phyloP scores from a whole-genome alignment of 2,888 invertebrate genomes.

The Cosmorhoe ocellata region DNA sequence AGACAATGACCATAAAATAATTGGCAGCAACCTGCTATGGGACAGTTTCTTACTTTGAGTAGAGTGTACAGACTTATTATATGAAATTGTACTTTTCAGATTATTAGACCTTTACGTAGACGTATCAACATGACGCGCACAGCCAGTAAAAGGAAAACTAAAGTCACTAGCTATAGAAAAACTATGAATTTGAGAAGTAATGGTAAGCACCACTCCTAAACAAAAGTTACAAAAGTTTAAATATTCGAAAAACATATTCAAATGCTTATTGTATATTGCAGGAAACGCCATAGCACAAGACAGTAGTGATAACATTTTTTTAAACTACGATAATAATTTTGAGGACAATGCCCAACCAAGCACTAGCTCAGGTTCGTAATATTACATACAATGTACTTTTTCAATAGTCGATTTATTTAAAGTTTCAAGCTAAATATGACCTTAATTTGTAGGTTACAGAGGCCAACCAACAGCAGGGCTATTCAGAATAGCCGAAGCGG shows the following conservation, averaged over 20 bases:
- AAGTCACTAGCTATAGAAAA: slow-evolving; percentile 69
- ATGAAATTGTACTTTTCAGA: slow-evolving; percentile 47
- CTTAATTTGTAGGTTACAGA: slow-evolving; percentile 60
- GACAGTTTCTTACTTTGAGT: too few species aligned
- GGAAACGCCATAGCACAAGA: slow-evolving; percentile 23
- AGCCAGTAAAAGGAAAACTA: slow-evolving; percentile 66
- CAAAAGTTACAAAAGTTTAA: too few species aligned
- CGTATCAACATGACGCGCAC: slow-evolving; percentile 68
- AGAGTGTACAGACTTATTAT: too few species aligned
- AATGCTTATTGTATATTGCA: slow-evolving; percentile 6
- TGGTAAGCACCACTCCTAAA: slow-evolving; percentile 44
- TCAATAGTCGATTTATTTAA: not conserved
- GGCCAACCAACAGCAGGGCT: slow-evolving; percentile 68
- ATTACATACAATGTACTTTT: not conserved
- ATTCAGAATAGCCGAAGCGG: slow-evolving; percentile 81
- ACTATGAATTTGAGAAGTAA: slow-evolving; percentile 63
- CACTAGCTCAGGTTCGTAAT: slow-evolving; percentile 83
- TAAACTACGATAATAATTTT: slow-evolving; percentile 53
- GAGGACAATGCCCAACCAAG: slow-evolving; percentile 84
- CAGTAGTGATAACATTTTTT: slow-evolving; percentile 31
- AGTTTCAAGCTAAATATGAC: slow-evolving; percentile 1
- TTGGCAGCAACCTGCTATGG: too few species aligned
- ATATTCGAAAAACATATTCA: too few species aligned
- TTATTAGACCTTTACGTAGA: slow-evolving; percentile 65
- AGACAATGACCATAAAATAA: too few species aligned